phyloP scores from a whole-genome alignment of 2,888 invertebrate species.

The Drosophila pseudotakahashii region DNA sequence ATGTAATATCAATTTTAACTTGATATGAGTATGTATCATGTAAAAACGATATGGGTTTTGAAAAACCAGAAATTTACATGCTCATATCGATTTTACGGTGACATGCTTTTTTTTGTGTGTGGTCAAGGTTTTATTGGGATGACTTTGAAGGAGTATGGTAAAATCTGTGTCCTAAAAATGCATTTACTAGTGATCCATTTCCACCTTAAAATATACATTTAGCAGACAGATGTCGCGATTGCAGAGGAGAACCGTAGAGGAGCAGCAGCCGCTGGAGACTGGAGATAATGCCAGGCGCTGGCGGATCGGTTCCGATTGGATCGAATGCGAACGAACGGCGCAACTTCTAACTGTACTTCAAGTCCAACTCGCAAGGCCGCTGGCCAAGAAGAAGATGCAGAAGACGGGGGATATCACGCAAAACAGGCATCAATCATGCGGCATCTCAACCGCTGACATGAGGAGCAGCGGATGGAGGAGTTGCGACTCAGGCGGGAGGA shows the following conservation, averaged over 20 bases:
- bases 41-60: too few species aligned
- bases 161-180: too few species aligned
- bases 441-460: conserved; percentile 58
- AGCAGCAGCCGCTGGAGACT: conserved; percentile 10
- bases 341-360: conserved; percentile 39
- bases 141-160: too few species aligned
- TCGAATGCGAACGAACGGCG: too few species aligned
- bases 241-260: conserved; percentile 9
- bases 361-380: conserved; percentile 40
- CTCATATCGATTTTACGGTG: too few species aligned
- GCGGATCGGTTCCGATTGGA: conserved; percentile 44
- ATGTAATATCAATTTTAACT: too few species aligned
- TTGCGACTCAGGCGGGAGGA: conserved; percentile 8
- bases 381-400: conserved; percentile 38
- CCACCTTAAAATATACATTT: background rate
- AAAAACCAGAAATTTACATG: too few species aligned
- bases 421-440: conserved; percentile 79
- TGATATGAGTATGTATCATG: too few species aligned
- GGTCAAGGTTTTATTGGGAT: background rate
- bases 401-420: conserved; percentile 62
- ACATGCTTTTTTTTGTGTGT: too few species aligned
- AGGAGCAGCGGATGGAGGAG: conserved; percentile 17
- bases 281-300: conserved; percentile 38
- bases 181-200: too few species aligned
- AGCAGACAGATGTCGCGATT: conserved; percentile 34